Percentiles rank a stretch among this genome's conserved stretches.
phyloP scores from a whole-genome alignment of 2,888 invertebrate species.

The Hirtodrosophila duncani region DNA sequence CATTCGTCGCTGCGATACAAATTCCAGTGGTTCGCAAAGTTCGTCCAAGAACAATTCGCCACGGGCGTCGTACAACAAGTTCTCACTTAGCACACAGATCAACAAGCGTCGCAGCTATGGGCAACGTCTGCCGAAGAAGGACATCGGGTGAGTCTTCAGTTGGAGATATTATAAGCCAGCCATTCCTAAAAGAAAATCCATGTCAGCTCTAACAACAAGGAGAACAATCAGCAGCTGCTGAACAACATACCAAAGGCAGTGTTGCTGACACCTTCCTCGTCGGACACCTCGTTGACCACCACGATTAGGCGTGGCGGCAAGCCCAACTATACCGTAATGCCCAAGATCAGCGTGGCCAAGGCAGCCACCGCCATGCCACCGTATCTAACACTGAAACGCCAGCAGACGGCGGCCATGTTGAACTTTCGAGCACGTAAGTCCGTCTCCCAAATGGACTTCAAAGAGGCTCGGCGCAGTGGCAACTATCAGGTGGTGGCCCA shows the following conservation, averaged over 20 bases:
- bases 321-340: background rate
- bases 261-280: constrained; percentile 59
- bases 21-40: background rate
- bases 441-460: constrained; percentile 74
- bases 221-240: constrained; percentile 10
- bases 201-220: constrained; percentile 30
- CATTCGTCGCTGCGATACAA: constrained; percentile 30
- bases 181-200: too few species aligned
- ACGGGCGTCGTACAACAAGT: constrained; percentile 39
- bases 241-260: constrained; percentile 34
- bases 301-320: constrained; percentile 14
- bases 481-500: constrained; percentile 48
- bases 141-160: constrained; percentile 15
- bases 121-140: constrained; percentile 27
- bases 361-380: constrained; percentile 14
- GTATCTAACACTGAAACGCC: constrained; percentile 52
- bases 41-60: constrained; percentile 30
- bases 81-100: constrained; percentile 2
- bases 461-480: constrained; percentile 57
- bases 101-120: constrained; percentile 30
- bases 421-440: constrained; percentile 69
- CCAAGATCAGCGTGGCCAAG: constrained; percentile 2
- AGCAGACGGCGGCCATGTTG: constrained; percentile 54
- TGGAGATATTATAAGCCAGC: background rate
- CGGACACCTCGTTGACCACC: constrained; percentile 47